Base-by-base conservation (phyloP, 2,797 vertebrate genomes). In the Sebastes hopkinsi region DNA sequence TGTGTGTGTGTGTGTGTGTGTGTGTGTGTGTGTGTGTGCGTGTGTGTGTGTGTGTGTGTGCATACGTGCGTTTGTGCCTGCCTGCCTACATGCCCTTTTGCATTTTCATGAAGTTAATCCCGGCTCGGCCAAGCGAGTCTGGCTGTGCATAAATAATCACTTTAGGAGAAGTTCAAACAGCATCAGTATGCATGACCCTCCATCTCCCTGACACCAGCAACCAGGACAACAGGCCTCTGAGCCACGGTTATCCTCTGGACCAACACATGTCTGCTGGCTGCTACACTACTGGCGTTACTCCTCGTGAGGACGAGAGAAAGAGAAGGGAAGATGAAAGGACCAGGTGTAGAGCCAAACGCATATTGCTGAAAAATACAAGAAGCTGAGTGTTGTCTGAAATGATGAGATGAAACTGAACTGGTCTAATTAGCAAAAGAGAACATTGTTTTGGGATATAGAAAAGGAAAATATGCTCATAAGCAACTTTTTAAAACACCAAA, bases 91-190 rank as follows among this genome's bases (percentile, higher is more conserved):
- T 85, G 78, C 81, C 86, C 88, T 85, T 89, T 87, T 94, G 90
- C 90, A 93, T 93, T 93, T 93, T 93, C 86, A 95, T 94, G 90
- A 92, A 89, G 93, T 91, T 94, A 95, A 94, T 93, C 88, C 92
- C 72, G 46, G 85, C 83, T 82, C 69, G 71, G 79, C 85, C 84
- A 75, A 90, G 84, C 79, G 42, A 83, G 86, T 85, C 90, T 81
- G 77, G 87, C 92, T 88, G 87, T 91, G 92, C 94, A 94, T 92
- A 93, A 92, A 92, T 92, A 93, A 94, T 94, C 88, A 94, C 92
- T 94, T 93, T 82, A 92, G 88, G 83, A 90, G 83, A 88, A 89
- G 91, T 93, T 94, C 88, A 94, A 94, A 92, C 89, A 89, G 80
- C 85, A 95, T 95, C 92, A 94, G 92, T 92, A 94, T 95, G 93